Evolutionary conservation across 2,113 vertebrate genomes (phyloP), one percentile per base, ranked within the genome.

Genomic region (Chloebia gouldiae): DNA sequence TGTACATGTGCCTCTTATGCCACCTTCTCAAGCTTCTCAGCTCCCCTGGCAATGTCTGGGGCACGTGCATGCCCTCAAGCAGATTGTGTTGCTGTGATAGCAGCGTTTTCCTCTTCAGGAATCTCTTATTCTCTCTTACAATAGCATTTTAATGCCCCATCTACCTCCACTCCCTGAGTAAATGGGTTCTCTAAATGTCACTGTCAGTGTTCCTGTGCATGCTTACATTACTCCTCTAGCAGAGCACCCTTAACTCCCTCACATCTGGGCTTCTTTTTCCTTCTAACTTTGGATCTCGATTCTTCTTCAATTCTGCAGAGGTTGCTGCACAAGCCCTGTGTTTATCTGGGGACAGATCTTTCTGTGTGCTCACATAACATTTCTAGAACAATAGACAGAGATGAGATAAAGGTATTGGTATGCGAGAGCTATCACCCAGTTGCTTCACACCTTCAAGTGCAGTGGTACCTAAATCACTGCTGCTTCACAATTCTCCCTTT

Each of bases 281-380:
- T 69, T 76, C n/a, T 17, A 22, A 75, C n/a, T 80, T 69, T 5
- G 3, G 63, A 80, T 84, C 19, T 64, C 13, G 17, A 22, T 44
- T 93, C 27, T 86, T 50, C 54, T 77, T 33, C 35, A 61, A 12
- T 72, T 93, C 73, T 79, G 73, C 70, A 60, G 81, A 85, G 73
- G 44, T 25, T 92, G 13, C 19, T 18, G 13, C 18, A 73, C 28
- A 50, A 90, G 59, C 37, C 45, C 50, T 30, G 18, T 54, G 30
- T 66, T 90, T 86, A 88, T 65, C 82, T 73, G 56, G 68, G 47
- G 39, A 66, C 79, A 96, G 57, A 92, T 88, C 79, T 77, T 86
- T 50, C 71, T 31, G 27, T 69, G 68, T 68, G 81, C 33, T 89
- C 77, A 63, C 30, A 42, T 82, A 85, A 87, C 57, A 87, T 72